phyloP scores from a whole-genome alignment of 2,113 vertebrate species.

The Isurus oxyrinchus region DNA sequence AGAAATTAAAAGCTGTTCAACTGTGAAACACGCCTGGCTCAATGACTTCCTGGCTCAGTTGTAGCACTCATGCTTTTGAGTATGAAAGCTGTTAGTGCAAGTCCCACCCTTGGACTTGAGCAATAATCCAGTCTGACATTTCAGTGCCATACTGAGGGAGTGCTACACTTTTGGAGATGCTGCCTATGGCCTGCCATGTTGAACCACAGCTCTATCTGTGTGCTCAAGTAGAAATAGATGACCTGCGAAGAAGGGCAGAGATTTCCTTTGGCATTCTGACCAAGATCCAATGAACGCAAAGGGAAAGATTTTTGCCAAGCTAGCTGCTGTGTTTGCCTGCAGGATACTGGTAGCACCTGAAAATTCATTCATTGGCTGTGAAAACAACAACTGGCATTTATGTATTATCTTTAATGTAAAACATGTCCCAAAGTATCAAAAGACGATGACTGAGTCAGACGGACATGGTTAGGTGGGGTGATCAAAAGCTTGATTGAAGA shows the following conservation, averaged over 20 bases:
- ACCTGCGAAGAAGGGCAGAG: background rate
- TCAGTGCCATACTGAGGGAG: background rate
- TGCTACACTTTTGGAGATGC: background rate
- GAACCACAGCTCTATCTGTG: background rate
- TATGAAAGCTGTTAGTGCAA: background rate
- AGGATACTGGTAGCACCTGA: background rate
- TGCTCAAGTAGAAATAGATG: background rate
- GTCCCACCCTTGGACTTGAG: background rate
- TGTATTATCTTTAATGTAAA: background rate
- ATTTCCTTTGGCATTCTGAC: background rate
- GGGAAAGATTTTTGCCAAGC: background rate
- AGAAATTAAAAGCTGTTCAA: too few relatives aligned
- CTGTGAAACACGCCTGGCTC: too few relatives aligned
- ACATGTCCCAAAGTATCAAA: background rate
- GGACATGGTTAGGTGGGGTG: background rate
- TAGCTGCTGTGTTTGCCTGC: background rate
- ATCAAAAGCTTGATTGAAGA: background rate
- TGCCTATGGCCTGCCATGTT: background rate
- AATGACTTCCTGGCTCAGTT: too few relatives aligned
- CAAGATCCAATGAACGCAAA: too few relatives aligned
- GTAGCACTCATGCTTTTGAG: background rate
- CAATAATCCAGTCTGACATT: background rate
- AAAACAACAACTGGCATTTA: background rate
- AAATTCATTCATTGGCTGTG: background rate
- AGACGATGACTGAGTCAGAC: background rate